Evolutionary conservation across 1,140 invertebrate species (phyloP).

Genomic region (Rhizoglyphus robini): DNA sequence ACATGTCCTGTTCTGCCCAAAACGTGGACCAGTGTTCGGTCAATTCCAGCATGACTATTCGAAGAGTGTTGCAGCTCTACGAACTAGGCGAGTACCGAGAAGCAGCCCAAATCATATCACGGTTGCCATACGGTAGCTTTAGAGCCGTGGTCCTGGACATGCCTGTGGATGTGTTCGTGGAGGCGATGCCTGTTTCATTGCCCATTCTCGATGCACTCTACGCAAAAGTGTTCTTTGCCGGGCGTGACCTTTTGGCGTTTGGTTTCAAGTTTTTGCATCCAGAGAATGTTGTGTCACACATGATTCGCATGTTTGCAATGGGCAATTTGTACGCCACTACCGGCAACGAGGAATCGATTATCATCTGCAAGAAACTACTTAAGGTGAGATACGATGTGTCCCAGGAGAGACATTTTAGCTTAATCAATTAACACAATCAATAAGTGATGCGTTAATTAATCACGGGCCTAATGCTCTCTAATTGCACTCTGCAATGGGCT

Average conservation of each 20-base stretch:
- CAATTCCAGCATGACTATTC: constrained; percentile 19
- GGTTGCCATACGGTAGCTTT: constrained; percentile 56
- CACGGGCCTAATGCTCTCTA: not conserved
- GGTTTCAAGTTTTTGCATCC: constrained; percentile 44
- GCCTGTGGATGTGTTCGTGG: constrained; percentile 68
- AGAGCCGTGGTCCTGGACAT: constrained; percentile 53
- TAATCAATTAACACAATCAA: constrained; percentile 10
- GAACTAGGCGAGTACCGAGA: constrained; percentile 63
- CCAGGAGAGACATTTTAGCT: not conserved
- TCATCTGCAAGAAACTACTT: constrained; percentile 43
- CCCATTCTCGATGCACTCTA: constrained; percentile 71
- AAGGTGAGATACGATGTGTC: constrained; percentile 28
- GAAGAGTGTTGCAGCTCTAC: constrained; percentile 49
- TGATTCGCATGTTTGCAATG: constrained; percentile 57
- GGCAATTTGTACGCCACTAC: constrained; percentile 2
- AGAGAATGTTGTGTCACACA: constrained; percentile 59
- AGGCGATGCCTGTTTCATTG: constrained; percentile 68
- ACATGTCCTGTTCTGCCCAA: not conserved
- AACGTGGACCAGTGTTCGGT: constrained; percentile 5
- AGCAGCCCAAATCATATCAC: constrained; percentile 56
- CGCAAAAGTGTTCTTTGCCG: constrained; percentile 45
- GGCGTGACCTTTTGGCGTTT: constrained; percentile 29
- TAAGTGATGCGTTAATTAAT: not conserved
- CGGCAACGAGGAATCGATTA: constrained; percentile 26
- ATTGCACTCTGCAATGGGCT: not conserved